Evolutionary conservation across 1,140 invertebrate species (phyloP).

Genomic region (Platyura marginata): DNA sequence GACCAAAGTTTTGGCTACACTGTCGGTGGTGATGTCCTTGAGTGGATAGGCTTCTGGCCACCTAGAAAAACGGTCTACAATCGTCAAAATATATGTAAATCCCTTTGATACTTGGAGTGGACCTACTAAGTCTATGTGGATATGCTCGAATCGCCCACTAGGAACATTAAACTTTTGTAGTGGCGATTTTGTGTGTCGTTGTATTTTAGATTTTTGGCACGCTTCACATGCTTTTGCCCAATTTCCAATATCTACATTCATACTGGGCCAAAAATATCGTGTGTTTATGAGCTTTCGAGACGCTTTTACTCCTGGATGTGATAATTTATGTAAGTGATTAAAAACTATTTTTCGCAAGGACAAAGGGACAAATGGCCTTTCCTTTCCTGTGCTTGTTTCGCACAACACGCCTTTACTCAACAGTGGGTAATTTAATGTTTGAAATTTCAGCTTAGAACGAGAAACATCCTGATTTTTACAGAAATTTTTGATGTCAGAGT

Average conservation of each 20-base stretch:
- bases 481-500: background rate
- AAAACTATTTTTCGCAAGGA: slow-evolving; percentile 9
- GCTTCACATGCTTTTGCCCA: slow-evolving; percentile 6
- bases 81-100: slow-evolving; percentile 22
- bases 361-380: slow-evolving; percentile 11
- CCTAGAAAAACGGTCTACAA: slow-evolving; percentile 25
- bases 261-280: slow-evolving; percentile 14
- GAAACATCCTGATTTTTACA: background rate
- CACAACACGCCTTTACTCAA: background rate
- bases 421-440: background rate
- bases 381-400: slow-evolving; percentile 1
- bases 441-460: slow-evolving; percentile 7
- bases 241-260: slow-evolving; percentile 9
- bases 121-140: slow-evolving; percentile 15
- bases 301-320: slow-evolving; percentile 10
- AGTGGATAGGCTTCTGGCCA: slow-evolving; percentile 28
- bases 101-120: slow-evolving; percentile 18
- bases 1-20: slow-evolving; percentile 8
- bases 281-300: slow-evolving; percentile 8
- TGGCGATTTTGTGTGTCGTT: slow-evolving; percentile 3
- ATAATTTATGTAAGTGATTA: slow-evolving; percentile 9
- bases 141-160: slow-evolving; percentile 7
- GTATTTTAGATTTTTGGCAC: slow-evolving; percentile 15
- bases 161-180: background rate
- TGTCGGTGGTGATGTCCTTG: slow-evolving; percentile 18